These are phyloP conservation scores for Nasonia oneida DNA, from an alignment of 2,888 invertebrate genomes.

Conservation along the genomic window DNA sequence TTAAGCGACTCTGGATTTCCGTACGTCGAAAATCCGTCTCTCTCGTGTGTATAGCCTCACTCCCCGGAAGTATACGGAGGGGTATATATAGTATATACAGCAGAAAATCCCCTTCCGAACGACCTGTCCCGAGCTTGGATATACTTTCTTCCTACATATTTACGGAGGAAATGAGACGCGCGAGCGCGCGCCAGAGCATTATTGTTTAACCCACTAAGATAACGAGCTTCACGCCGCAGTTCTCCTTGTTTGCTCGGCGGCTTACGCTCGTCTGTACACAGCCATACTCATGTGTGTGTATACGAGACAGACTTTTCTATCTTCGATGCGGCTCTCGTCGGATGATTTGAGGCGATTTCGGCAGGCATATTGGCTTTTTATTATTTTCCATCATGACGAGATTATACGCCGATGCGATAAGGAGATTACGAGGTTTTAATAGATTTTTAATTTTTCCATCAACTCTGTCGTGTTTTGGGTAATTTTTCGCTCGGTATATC, in stretches of 20 bases:
- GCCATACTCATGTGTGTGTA: not conserved
- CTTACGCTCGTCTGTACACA: not conserved
- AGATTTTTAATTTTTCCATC: not conserved
- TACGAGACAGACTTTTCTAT: conserved; percentile 11
- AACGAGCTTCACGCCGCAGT: conserved; percentile 62
- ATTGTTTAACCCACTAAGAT: conserved; percentile 68
- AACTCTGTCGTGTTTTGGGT: not conserved
- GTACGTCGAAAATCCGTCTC: conserved; percentile 1
- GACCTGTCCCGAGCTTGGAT: not conserved
- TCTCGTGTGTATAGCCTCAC: no score
- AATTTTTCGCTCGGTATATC: no score
- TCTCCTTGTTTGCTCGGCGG: conserved; percentile 4
- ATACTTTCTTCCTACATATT: conserved; percentile 1
- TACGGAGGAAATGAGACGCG: conserved; percentile 25
- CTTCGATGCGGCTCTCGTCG: not conserved
- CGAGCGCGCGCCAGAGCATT: conserved; percentile 27
- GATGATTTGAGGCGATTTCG: conserved; percentile 11
- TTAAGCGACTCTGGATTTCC: conserved; percentile 7
- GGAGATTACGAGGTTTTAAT: not conserved
- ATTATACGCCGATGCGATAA: not conserved
- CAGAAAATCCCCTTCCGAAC: not conserved
- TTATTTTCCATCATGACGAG: conserved; percentile 5
- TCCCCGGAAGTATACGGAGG: not conserved
- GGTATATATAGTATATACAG: not conserved
- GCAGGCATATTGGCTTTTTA: conserved; percentile 19